phyloP scores from a whole-genome alignment of 1,140 invertebrate species.

The Megalopta genalis region DNA sequence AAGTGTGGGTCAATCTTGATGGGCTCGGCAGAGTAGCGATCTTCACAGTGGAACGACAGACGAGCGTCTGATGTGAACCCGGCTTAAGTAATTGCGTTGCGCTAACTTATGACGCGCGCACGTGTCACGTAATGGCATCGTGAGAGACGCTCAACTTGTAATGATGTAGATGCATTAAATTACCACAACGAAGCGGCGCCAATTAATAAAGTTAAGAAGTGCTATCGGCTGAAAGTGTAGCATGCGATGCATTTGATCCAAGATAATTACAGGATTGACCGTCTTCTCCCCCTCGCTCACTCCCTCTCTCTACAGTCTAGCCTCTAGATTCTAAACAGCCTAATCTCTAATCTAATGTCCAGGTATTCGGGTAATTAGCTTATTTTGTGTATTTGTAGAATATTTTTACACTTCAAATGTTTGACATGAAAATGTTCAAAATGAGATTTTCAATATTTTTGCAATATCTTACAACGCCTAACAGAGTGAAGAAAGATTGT shows the following conservation, averaged over 20 bases:
- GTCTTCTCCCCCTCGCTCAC: background rate
- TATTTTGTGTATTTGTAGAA: too few relatives aligned
- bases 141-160: constrained; percentile 52
- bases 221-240: constrained; percentile 46
- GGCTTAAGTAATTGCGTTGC: constrained; percentile 51
- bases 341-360: too few relatives aligned
- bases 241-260: constrained; percentile 8
- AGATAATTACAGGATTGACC: constrained; percentile 34
- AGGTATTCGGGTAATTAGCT: too few relatives aligned
- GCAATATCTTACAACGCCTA: too few relatives aligned
- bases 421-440: too few relatives aligned
- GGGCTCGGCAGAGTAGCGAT: background rate
- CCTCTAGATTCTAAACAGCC: too few relatives aligned
- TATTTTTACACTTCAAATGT: too few relatives aligned
- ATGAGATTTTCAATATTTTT: too few relatives aligned
- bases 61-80: constrained; percentile 43
- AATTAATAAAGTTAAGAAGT: constrained; percentile 65
- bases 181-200: constrained; percentile 51
- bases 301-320: too few relatives aligned
- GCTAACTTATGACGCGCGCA: constrained; percentile 14
- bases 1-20: too few relatives aligned
- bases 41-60: constrained; percentile 35
- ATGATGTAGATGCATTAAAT: constrained; percentile 58
- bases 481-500: too few relatives aligned
- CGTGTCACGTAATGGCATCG: background rate